A percentile compares a stretch with the other conserved stretches of the same genome.
phyloP scores from a whole-genome alignment of 2,113 vertebrate species.

The Scalopus aquaticus region DNA sequence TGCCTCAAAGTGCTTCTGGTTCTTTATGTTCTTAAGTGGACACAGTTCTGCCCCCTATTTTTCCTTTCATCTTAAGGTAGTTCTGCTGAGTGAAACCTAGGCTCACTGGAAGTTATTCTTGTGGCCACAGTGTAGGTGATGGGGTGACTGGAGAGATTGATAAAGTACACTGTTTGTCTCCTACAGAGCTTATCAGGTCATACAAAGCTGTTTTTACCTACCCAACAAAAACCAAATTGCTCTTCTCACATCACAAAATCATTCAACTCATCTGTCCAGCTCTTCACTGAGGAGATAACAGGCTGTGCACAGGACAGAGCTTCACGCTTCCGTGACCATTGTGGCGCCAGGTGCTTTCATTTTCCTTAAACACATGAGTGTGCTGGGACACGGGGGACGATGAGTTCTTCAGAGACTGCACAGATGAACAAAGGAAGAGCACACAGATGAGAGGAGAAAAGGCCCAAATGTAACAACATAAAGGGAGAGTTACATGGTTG shows the following conservation, averaged over 20 bases:
- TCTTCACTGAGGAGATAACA: background rate
- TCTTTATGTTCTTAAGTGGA: background rate
- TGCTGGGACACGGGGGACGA: no score
- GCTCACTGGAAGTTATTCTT: background rate
- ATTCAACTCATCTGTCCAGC: background rate
- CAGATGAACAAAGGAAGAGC: no score
- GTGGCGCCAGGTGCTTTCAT: background rate
- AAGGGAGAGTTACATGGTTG: no score
- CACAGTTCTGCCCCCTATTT: background rate
- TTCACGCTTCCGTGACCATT: no score
- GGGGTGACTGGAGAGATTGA: background rate
- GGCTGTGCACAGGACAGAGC: background rate
- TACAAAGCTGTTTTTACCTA: conserved; percentile 2
- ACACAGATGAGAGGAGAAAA: no score
- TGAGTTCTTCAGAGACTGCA: no score
- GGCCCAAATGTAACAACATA: no score
- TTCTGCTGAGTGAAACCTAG: background rate
- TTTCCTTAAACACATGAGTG: background rate
- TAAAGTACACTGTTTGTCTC: background rate
- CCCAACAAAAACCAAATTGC: background rate
- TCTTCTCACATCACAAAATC: background rate
- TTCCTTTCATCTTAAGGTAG: background rate
- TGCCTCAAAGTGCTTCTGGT: background rate
- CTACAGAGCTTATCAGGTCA: background rate
- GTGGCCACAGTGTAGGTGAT: background rate